Conservation (phyloP, 2,113 vertebrate genomes). For the Casuarius casuarius region DNA sequence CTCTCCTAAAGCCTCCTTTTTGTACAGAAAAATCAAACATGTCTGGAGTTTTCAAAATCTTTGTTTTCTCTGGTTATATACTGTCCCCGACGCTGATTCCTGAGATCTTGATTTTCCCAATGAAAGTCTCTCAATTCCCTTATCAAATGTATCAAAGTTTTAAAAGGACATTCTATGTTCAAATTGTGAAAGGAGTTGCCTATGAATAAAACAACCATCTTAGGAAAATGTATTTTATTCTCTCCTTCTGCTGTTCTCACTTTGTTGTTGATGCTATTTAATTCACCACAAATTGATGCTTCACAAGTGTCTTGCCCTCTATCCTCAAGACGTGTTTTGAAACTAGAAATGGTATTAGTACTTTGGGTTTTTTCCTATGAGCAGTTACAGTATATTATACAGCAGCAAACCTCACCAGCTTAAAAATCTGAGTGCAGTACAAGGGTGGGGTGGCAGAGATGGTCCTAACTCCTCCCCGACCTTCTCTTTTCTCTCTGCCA, state of each 20-base stretch:
- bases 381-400: neutral
- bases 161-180: neutral
- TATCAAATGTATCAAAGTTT: neutral
- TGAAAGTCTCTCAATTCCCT: neutral
- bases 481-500: neutral
- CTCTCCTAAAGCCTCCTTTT: neutral
- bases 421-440: neutral
- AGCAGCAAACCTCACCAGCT: neutral
- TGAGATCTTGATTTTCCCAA: neutral
- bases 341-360: neutral
- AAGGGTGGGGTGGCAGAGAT: neutral
- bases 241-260: neutral
- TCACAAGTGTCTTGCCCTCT: neutral
- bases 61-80: neutral
- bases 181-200: neutral
- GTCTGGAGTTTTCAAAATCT: neutral
- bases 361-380: neutral
- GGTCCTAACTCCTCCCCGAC: neutral
- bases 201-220: neutral
- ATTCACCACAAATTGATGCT: neutral
- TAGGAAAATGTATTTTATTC: neutral
- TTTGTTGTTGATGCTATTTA: neutral
- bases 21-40: neutral
- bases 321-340: neutral
- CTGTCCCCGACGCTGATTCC: neutral